These are phyloP conservation scores for Ascidia mentula DNA, from an alignment of 23 tunicate genomes.

Conservation along the genomic window DNA sequence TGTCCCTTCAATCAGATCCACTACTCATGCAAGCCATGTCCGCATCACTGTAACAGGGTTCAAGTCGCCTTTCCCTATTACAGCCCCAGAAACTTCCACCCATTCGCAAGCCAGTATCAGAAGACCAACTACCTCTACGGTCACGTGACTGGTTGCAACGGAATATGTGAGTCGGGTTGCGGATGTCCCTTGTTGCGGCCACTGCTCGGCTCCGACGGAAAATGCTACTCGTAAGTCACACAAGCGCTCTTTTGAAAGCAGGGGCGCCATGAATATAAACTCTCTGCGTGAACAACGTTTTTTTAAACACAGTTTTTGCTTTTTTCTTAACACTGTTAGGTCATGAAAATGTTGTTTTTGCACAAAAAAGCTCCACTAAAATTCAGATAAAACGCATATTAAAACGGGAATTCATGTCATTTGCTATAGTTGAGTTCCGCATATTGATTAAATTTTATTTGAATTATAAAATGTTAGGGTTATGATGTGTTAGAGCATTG, in stretches of 20 bases:
- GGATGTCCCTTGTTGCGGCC: neutral
- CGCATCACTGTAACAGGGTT: neutral
- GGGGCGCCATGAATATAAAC: neutral
- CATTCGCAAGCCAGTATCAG: neutral
- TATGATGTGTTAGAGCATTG: too few species aligned
- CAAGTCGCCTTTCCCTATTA: neutral
- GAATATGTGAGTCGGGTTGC: neutral
- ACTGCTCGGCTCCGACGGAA: neutral
- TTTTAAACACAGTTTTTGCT: neutral
- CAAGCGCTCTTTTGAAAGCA: neutral
- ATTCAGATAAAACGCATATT: too few species aligned
- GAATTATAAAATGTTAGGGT: too few species aligned
- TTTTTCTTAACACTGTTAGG: too few species aligned
- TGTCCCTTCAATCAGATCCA: neutral
- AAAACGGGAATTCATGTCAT: too few species aligned
- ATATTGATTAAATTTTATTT: too few species aligned
- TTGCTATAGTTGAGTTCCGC: too few species aligned
- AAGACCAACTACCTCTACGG: neutral
- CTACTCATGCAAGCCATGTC: constrained; percentile 6
- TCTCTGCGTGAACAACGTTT: neutral
- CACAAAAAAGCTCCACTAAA: too few species aligned
- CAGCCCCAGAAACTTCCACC: neutral
- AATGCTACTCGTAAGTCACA: constrained; percentile 8
- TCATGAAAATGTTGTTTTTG: too few species aligned
- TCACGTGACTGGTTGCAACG: constrained; percentile 1